Base-by-base conservation (phyloP, 2,797 vertebrate genomes). In the Denticeps clupeoides region DNA sequence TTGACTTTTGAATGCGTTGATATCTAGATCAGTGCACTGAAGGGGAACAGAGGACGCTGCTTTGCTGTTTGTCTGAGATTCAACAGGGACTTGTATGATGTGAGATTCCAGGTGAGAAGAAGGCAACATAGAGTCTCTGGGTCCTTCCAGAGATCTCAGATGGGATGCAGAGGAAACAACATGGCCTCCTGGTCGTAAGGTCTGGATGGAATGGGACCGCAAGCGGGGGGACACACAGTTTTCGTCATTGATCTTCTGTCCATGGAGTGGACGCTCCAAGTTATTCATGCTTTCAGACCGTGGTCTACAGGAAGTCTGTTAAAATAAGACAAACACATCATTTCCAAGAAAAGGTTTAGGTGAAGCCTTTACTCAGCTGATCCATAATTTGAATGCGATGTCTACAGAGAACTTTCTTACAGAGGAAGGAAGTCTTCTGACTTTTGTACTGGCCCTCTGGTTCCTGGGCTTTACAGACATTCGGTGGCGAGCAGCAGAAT, bases 401-500 rank as follows among this genome's bases (percentile, higher is more conserved):
- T 18, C 10, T 3, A 12, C n/a, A n/a, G n/a, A n/a, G n/a, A n/a
- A n/a, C n/a, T n/a, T n/a, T n/a, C n/a, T n/a, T 18, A 97, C 93
- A 62, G 68, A 63, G 46, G 75, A 72, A 52, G 75, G 41, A 1
- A 18, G 26, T 41, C 74, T 85, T 73, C 78, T 86, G 58, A 61
- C 75, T 65, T 85, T 92, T 45, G 78, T 78, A 65, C 71, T 67
- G 41, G 85, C 86, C 54, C 92, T 86, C 72, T 93, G 90, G 48
- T 97, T 88, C 58, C 82, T 82, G 13, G 94, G 93, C 58, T 93
- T 97, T 49, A 99, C 61, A 33, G 90, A 79, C 77, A 97, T 88
- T 44, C 91, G 89, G 65, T 99, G 91, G 42, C 85, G 93, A n/a
- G 94, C 93, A 16, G 92, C 94, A 40, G 94, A 93, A 49, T 82